A percentile compares a stretch with the other conserved stretches of the same genome.
Conservation (phyloP, 2,113 vertebrate genomes). For the Otis tarda region DNA sequence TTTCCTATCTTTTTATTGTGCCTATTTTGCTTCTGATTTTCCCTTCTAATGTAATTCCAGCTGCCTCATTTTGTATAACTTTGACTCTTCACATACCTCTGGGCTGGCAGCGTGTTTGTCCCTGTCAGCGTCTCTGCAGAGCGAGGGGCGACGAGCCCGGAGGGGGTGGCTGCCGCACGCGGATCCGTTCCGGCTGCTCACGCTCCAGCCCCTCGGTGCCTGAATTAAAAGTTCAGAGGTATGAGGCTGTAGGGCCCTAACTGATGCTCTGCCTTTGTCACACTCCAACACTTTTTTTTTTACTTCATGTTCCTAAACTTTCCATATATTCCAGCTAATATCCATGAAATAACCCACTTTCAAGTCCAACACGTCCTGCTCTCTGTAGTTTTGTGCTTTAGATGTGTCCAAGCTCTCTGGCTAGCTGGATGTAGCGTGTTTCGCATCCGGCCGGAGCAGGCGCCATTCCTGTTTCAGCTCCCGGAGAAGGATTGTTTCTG, state of each 20-base stretch:
- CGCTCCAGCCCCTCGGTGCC: not conserved
- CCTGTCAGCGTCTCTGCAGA: not conserved
- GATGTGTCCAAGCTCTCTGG: not conserved
- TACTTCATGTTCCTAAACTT: constrained; percentile 56
- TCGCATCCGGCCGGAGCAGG: no score
- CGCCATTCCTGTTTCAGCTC: not conserved
- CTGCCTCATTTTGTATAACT: constrained; percentile 26
- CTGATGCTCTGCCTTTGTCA: constrained; percentile 45
- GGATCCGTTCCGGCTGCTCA: no score
- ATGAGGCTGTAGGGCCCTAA: not conserved
- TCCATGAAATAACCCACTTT: constrained; percentile 41
- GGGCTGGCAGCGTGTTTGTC: not conserved
- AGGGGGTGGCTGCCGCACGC: no score
- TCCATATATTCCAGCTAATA: constrained; percentile 43
- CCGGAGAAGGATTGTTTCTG: no score
- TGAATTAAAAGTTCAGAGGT: not conserved
- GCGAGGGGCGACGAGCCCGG: not conserved
- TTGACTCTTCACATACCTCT: not conserved
- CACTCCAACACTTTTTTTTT: constrained; percentile 1
- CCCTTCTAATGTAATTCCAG: constrained; percentile 29
- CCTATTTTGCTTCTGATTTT: constrained; percentile 42
- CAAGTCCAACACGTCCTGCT: not conserved
- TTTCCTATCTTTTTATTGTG: constrained; percentile 65
- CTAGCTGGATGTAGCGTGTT: not conserved
- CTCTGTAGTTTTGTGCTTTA: not conserved